These are phyloP conservation scores for Deilephila porcellus DNA, from an alignment of 2,888 invertebrate genomes.

Conservation along the genomic window DNA sequence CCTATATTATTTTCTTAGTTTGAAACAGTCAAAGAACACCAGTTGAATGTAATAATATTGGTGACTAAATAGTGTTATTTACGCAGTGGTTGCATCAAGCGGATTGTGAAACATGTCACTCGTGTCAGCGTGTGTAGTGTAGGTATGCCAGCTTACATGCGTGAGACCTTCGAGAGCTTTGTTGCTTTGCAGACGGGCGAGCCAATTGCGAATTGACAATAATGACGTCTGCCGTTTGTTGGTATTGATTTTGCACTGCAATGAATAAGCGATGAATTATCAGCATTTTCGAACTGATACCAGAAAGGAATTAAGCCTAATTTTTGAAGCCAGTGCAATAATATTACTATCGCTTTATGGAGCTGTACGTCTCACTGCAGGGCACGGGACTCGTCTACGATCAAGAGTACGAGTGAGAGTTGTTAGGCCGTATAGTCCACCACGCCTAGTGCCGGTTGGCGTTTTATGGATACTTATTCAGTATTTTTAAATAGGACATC, in stretches of 20 bases:
- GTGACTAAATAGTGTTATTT: slow-evolving; percentile 14
- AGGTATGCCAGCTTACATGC: background rate
- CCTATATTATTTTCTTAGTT: background rate
- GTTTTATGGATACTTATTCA: no score
- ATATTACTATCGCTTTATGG: no score
- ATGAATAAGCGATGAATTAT: no score
- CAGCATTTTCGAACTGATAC: no score
- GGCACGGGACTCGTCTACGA: no score
- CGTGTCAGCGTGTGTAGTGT: slow-evolving; percentile 10
- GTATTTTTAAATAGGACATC: no score
- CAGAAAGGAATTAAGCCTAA: no score
- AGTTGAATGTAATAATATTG: background rate
- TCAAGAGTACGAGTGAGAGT: no score
- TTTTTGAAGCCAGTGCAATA: no score
- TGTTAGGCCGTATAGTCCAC: no score
- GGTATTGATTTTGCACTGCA: background rate
- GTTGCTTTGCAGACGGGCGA: background rate
- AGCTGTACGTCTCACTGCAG: no score
- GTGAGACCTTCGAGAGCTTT: slow-evolving; percentile 1
- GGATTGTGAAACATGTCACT: slow-evolving; percentile 31
- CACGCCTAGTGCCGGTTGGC: no score
- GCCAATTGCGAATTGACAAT: background rate
- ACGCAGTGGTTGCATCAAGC: slow-evolving; percentile 22
- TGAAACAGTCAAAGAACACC: background rate
- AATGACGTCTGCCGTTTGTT: background rate